phyloP scores from a whole-genome alignment of 2,888 invertebrate genomes.

The Morinoia aosen region DNA sequence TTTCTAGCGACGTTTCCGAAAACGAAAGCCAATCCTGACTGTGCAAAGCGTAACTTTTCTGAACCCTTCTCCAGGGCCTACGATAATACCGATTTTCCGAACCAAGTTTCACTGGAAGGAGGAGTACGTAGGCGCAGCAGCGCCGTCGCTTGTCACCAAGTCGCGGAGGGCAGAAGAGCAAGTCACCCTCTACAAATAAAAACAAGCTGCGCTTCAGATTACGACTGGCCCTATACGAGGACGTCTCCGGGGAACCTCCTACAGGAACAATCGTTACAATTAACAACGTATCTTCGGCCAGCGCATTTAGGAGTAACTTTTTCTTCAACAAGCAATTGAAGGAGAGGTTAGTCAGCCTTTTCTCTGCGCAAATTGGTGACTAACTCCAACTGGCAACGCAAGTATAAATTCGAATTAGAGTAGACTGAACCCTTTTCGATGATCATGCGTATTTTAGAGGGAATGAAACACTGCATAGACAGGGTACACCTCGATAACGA shows the following conservation, averaged over 20 bases:
- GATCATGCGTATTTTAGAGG: neutral
- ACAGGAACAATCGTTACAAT: neutral
- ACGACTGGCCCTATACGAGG: neutral
- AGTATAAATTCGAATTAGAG: neutral
- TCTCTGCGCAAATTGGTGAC: neutral
- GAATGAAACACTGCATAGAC: neutral
- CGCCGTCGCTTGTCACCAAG: conserved; percentile 18
- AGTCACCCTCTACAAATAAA: conserved; percentile 30
- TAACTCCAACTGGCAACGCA: neutral
- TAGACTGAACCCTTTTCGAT: neutral
- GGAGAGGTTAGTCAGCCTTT: neutral
- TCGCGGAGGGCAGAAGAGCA: neutral
- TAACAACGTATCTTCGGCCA: neutral
- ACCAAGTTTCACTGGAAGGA: neutral
- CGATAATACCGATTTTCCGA: neutral
- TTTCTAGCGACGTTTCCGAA: no score
- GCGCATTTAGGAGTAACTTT: neutral
- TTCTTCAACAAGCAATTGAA: neutral
- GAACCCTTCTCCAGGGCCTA: neutral
- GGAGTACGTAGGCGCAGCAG: neutral
- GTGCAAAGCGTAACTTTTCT: neutral
- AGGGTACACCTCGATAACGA: neutral
- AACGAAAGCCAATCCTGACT: neutral
- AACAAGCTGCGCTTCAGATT: neutral
- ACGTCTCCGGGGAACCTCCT: neutral